Percentiles rank a stretch among this genome's conserved stretches.
These are phyloP conservation scores for Bubalus kerabau DNA, from an alignment of 2,113 vertebrate genomes.

Conservation along the genomic window DNA sequence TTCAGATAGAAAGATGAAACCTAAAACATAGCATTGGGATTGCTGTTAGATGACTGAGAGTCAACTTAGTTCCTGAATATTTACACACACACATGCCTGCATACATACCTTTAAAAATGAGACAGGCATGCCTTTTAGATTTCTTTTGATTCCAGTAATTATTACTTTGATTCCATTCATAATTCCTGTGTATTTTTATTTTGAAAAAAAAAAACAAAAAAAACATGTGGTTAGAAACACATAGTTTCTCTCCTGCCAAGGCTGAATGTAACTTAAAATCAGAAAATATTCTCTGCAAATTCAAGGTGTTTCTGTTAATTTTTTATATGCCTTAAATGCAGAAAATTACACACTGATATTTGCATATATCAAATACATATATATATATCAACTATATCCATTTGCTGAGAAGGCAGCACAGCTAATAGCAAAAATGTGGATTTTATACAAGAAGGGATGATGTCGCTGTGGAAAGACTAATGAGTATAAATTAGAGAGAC, in stretches of 20 bases:
- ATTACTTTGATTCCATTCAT: neutral
- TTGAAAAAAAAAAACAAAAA: neutral
- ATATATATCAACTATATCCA: neutral
- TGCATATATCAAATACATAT: neutral
- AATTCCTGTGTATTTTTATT: neutral
- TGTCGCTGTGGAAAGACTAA: fast-evolving
- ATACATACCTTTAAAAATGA: neutral
- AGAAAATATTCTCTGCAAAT: neutral
- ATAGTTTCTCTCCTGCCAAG: no score
- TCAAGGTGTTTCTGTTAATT: neutral
- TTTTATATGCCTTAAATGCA: neutral
- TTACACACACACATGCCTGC: neutral
- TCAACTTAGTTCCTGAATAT: neutral
- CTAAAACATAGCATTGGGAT: neutral
- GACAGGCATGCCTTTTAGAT: neutral
- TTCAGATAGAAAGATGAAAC: neutral
- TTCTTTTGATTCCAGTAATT: neutral
- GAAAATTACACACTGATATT: neutral
- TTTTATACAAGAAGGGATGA: neutral
- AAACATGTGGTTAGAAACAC: neutral
- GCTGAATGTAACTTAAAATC: neutral
- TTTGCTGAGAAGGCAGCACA: neutral
- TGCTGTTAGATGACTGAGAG: neutral
- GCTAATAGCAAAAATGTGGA: neutral
- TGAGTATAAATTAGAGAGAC: neutral